phyloP scores from a whole-genome alignment of 2,888 invertebrate genomes.

The Diaperis boleti region DNA sequence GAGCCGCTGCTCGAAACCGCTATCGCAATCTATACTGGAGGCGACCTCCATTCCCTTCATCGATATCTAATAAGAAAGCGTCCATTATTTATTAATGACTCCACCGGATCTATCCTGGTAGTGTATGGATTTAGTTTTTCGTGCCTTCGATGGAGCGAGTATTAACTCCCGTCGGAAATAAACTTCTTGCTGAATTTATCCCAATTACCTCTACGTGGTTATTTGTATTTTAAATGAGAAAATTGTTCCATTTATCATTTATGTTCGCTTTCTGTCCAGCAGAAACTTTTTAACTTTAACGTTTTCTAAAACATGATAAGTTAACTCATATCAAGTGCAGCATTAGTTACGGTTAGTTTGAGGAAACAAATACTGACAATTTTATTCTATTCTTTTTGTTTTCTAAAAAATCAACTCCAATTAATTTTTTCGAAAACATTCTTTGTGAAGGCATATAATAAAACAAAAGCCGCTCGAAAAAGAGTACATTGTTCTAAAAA shows the following conservation, averaged over 20 bases:
- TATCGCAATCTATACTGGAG: constrained; percentile 43
- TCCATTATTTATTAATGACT: constrained; percentile 40
- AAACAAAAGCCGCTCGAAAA: too few relatives aligned
- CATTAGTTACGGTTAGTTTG: too few relatives aligned
- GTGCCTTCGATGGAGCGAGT: constrained; percentile 5
- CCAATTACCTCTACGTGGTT: constrained; percentile 11
- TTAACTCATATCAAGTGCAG: too few relatives aligned
- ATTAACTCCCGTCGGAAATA: constrained; percentile 20
- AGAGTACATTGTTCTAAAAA: too few relatives aligned
- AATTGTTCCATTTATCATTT: background rate
- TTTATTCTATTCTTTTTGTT: too few relatives aligned
- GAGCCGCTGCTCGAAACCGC: constrained; percentile 43
- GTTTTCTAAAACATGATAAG: too few relatives aligned
- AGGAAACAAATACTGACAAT: too few relatives aligned
- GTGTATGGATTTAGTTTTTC: constrained; percentile 19
- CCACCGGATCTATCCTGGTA: constrained; percentile 4
- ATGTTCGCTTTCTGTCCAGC: too few relatives aligned
- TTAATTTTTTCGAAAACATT: too few relatives aligned
- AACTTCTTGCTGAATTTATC: constrained; percentile 19
- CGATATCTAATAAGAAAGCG: constrained; percentile 42
- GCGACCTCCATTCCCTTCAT: constrained; percentile 37
- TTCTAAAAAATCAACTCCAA: too few relatives aligned
- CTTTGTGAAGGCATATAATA: too few relatives aligned
- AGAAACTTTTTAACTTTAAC: too few relatives aligned
- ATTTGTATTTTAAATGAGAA: background rate